A percentile compares a stretch with the other conserved stretches of the same genome.
phyloP scores from a whole-genome alignment of 2,113 vertebrate genomes.

The Eidolon helvum region DNA sequence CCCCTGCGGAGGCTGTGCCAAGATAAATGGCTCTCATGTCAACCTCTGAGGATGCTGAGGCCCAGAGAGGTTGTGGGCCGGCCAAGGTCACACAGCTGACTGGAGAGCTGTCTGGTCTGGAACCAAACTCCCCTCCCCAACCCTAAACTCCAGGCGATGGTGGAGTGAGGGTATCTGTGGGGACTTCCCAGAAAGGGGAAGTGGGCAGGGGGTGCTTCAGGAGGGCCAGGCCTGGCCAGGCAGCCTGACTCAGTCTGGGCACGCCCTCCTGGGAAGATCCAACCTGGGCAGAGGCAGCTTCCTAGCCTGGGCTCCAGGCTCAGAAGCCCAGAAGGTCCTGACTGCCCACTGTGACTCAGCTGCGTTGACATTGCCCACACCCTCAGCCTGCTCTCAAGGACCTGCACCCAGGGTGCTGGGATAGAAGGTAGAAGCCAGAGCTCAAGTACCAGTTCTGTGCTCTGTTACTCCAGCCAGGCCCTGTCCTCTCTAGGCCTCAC shows the following conservation, averaged over 20 bases:
- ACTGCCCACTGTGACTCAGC: conserved; percentile 54
- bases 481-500: neutral
- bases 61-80: neutral
- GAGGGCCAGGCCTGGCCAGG: conserved; percentile 39
- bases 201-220: neutral
- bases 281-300: conserved; percentile 48
- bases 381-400: neutral
- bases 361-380: neutral
- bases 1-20: neutral
- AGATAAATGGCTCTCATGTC: neutral
- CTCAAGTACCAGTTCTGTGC: neutral
- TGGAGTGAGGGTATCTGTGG: neutral
- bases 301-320: conserved; percentile 15
- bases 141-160: neutral
- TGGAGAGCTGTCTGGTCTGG: neutral
- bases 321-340: conserved; percentile 30
- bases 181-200: conserved; percentile 74
- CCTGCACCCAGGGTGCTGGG: neutral
- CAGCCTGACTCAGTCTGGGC: conserved; percentile 64
- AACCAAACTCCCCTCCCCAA: neutral
- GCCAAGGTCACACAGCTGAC: neutral
- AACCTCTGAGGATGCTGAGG: neutral
- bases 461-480: neutral
- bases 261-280: conserved; percentile 31
- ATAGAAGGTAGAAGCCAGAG: conserved; percentile 21